These are phyloP conservation scores for Datnioides undecimradiatus DNA, from an alignment of 2,113 vertebrate species.

Conservation along the genomic window DNA sequence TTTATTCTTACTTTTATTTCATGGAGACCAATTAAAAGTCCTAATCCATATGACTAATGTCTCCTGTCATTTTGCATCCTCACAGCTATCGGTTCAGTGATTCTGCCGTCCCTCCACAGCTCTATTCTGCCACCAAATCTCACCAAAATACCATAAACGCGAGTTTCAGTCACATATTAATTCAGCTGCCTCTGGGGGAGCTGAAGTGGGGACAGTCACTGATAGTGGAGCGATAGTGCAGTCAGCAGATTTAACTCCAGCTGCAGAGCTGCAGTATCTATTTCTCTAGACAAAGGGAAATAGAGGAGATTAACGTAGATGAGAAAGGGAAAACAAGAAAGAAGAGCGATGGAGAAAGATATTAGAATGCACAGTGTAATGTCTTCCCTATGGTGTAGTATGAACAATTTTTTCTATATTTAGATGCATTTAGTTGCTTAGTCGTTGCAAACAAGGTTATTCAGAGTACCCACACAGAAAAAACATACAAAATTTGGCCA, in stretches of 20 bases:
- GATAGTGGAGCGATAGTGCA: constrained; percentile 65
- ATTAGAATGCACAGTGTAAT: background rate
- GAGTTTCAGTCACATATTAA: constrained; percentile 58
- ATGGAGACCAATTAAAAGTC: constrained; percentile 53
- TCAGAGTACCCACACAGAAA: constrained; percentile 13
- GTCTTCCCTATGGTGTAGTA: constrained; percentile 3
- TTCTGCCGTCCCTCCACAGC: background rate
- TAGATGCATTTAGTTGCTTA: constrained; percentile 28
- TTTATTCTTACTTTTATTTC: constrained; percentile 33
- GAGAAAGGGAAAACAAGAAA: constrained; percentile 1
- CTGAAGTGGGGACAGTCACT: constrained; percentile 41
- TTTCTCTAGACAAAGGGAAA: constrained; percentile 18
- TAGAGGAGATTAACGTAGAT: constrained; percentile 21
- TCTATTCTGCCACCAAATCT: constrained; percentile 6
- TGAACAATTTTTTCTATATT: constrained; percentile 50
- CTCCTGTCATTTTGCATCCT: constrained; percentile 22
- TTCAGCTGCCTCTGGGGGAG: constrained; percentile 56
- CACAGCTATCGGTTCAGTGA: constrained; percentile 1
- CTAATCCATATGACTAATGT: constrained; percentile 17
- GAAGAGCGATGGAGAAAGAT: constrained; percentile 28
- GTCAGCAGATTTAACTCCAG: constrained; percentile 74
- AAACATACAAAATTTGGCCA: constrained; percentile 28
- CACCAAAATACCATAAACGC: constrained; percentile 45
- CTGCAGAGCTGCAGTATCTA: constrained; percentile 43
- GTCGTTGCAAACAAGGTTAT: constrained; percentile 59